These are phyloP conservation scores for Chiroxiphia lanceolata DNA, from an alignment of 2,797 vertebrate genomes.

Conservation along the genomic window DNA sequence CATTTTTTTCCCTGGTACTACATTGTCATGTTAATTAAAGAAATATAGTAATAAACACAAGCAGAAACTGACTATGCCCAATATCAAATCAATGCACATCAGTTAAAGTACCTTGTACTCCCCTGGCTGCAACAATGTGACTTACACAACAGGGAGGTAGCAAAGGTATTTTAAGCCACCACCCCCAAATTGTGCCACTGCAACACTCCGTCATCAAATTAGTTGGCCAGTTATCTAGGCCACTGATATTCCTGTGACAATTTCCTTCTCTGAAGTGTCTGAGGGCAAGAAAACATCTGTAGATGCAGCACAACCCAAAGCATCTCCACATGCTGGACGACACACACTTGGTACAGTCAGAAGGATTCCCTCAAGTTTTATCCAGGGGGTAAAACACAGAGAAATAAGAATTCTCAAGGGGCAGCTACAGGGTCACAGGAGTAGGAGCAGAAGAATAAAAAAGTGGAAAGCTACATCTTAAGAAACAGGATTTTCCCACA, in stretches of 20 bases:
- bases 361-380: neutral
- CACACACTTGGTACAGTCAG: neutral
- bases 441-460: neutral
- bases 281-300: neutral
- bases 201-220: neutral
- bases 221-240: neutral
- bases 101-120: neutral
- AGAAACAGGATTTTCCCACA: neutral
- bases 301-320: neutral
- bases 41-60: neutral
- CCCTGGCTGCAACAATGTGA: neutral
- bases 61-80: neutral
- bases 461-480: neutral
- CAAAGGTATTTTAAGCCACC: neutral
- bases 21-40: accelerated
- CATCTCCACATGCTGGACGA: neutral
- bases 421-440: neutral
- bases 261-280: neutral
- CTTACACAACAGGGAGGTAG: neutral
- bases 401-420: neutral
- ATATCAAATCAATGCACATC: neutral
- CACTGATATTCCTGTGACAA: neutral
- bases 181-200: neutral
- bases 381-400: neutral
- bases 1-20: neutral